Evolutionary conservation across 35 echinoderm and acorn worm genomes (phyloP), one percentile per base, ranked within the genome.

Genomic region (Diadema setosum): DNA sequence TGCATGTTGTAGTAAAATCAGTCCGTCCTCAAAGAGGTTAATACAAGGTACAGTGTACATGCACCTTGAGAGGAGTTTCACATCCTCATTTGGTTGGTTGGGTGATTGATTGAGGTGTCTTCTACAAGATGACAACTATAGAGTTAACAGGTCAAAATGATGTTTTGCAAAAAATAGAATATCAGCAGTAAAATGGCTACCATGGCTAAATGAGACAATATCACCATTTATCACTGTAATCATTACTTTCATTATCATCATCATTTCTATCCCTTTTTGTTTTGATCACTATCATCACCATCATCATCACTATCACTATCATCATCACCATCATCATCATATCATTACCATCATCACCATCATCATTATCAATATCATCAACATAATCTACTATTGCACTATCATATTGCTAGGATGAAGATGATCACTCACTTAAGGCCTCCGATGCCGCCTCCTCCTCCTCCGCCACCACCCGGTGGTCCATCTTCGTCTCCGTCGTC

Each of bases 401-500:
- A 69, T 8, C 60, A 7, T 36, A 46, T 24, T 27, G 15, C 8
- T 1, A 11, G 20, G 9, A 5, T 17, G 63, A n/a, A n/a, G n/a
- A n/a, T n/a, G n/a, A n/a, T 14, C 5, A 67, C 41, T 69, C 24
- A 42, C 73, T 45, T 34, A 37, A 57, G 37, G 5, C 60, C 85
- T 73, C 46, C 56, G 29, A 93, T 49, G 35, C 80, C 84, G 5
- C 46, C 85, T 16, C 46, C 61, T 20, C 86, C 75, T 2, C 90
- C 82, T 2, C 84, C 84, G 17, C 91, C 91, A 42, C 83, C 92
- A 7, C 85, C 91, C 0, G 64, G 81, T 29, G 67, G 64, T 18
- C 34, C 75, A 34, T 70, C 86, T 16, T 81, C 85, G 6, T 46
- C 85, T 33, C 69, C 92, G 30, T 69, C 81, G 5, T 84, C 92